Base-by-base conservation (phyloP, 2,888 invertebrate genomes). In the Ditula angustiorana region DNA sequence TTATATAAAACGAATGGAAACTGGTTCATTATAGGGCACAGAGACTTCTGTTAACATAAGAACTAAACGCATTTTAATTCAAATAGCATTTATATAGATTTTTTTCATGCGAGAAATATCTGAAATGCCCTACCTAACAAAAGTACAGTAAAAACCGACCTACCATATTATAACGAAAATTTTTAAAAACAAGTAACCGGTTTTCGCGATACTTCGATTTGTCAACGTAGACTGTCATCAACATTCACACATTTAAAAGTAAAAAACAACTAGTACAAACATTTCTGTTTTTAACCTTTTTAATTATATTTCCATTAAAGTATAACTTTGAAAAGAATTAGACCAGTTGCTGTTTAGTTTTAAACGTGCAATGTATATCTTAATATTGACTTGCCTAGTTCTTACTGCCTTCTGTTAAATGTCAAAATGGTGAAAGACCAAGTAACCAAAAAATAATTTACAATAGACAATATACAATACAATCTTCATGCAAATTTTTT, bases 361-460 rank as follows among this genome's bases (percentile, higher is more conserved):
- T 41, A 19, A n/a, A 41, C 41, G 19, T 19, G 41, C 41, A 19
- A 41, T 41, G 41, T 41, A 3, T n/a, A n/a, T 33, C 13, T n/a
- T 19, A 37, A 3, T 19, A 0, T 41, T 16, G 16, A 7, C 10
- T 10, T 30, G 26, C 35, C 10, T 24, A 52, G 44, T 33, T 53
- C 8, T 24, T 41, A 61, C 44, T 53, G 44, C n/a, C 33, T 33
- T 53, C 41, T 24, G 44, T 44, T 44, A 41, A 16, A 41, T 5
- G 0, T 41, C 2, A 10, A 41, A 41, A 4, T 19, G 3, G 19
- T 1, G n/a, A n/a, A n/a, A n/a, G n/a, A n/a, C n/a, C n/a, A n/a
- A n/a, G n/a, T n/a, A n/a, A n/a, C n/a, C n/a, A n/a, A n/a, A n/a
- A n/a, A n/a, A n/a, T n/a, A n/a, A n/a, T n/a, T n/a, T n/a, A n/a